Percentiles rank a stretch among this genome's conserved stretches.
Evolutionary conservation across 2,888 invertebrate species (phyloP).

Genomic region (Andrena trimmerana): DNA sequence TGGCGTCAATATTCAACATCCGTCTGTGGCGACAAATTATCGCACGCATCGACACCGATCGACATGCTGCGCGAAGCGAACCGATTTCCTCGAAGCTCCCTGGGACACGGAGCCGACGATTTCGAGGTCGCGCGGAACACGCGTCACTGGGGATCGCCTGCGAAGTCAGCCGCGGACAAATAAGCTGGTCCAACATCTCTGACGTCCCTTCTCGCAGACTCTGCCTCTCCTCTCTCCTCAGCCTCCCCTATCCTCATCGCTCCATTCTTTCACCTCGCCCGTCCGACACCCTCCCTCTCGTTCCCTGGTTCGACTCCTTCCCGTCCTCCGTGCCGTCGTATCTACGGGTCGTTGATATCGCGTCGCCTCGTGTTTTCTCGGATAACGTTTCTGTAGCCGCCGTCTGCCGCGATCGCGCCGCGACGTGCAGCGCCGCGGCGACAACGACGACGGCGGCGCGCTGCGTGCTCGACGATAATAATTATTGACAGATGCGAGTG

Average conservation of each 20-base stretch:
- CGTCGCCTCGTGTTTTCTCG: constrained; percentile 72
- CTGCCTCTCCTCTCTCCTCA: not conserved
- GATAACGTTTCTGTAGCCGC: constrained; percentile 59
- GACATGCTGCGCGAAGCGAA: not conserved
- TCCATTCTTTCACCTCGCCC: constrained; percentile 10
- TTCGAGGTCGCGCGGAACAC: constrained; percentile 44
- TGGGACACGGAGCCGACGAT: constrained; percentile 26
- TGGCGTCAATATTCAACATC: constrained; percentile 38
- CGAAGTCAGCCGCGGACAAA: constrained; percentile 27
- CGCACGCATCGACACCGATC: not conserved
- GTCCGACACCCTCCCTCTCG: constrained; percentile 13
- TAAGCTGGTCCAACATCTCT: constrained; percentile 38
- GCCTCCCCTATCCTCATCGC: not conserved
- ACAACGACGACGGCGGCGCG: constrained; percentile 43
- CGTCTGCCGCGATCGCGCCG: constrained; percentile 63
- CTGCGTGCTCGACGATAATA: constrained; percentile 65
- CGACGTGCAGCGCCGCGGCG: constrained; percentile 50
- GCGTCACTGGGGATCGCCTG: constrained; percentile 41
- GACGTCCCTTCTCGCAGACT: constrained; percentile 12
- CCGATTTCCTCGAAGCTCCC: constrained; percentile 41
- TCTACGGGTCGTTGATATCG: constrained; percentile 75
- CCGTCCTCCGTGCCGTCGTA: constrained; percentile 36
- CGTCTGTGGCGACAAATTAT: constrained; percentile 13
- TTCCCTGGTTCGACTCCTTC: constrained; percentile 10
- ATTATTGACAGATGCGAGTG: constrained; percentile 74